These are phyloP conservation scores for Onychomys leucogaster DNA, from an alignment of 2,797 vertebrate genomes.

Conservation along the genomic window DNA sequence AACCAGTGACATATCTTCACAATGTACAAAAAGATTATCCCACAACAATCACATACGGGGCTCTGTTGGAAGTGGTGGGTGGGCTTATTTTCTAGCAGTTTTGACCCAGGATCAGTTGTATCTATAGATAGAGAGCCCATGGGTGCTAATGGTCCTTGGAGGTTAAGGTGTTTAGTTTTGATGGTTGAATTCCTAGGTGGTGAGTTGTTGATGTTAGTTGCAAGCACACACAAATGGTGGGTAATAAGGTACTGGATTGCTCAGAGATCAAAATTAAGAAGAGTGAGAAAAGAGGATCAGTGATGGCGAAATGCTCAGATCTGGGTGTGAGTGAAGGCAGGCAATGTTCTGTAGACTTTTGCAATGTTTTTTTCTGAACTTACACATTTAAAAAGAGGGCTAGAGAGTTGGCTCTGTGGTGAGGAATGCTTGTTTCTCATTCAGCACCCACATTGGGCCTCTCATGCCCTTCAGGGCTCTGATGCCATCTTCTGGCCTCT, in stretches of 20 bases:
- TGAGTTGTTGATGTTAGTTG: not conserved
- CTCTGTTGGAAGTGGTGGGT: not conserved
- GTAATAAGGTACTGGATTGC: not conserved
- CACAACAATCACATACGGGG: not conserved
- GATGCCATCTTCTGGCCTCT: not conserved
- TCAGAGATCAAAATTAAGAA: not conserved
- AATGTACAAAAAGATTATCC: not conserved
- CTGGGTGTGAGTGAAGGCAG: not conserved
- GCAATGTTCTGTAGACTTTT: not conserved
- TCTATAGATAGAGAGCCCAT: not conserved
- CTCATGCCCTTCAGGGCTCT: too few species aligned
- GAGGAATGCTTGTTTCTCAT: not conserved
- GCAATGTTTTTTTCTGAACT: not conserved
- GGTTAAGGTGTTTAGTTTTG: conserved; percentile 7
- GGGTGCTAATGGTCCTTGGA: not conserved
- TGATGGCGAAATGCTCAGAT: not conserved
- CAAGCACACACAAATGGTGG: not conserved
- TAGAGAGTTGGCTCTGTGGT: not conserved
- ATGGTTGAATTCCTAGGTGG: not conserved
- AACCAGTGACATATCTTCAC: not conserved
- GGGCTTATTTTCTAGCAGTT: not conserved
- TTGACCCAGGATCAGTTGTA: not conserved
- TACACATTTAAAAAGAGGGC: not conserved
- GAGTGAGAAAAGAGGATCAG: not conserved
- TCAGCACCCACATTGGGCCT: not conserved